Evolutionary conservation across 2,888 invertebrate species (phyloP).

Genomic region (Sinentomon sp.): DNA sequence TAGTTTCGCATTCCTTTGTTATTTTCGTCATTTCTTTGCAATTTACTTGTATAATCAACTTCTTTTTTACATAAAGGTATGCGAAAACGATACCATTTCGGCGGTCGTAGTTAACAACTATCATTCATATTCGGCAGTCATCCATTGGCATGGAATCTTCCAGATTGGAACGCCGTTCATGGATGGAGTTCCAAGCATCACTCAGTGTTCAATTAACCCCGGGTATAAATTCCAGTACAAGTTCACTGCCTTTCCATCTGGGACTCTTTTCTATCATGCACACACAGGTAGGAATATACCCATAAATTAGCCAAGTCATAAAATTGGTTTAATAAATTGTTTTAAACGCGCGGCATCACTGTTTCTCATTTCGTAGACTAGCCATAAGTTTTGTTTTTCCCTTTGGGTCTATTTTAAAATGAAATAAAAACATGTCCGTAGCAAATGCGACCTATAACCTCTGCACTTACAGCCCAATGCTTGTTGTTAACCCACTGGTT

Average conservation of each 20-base stretch:
- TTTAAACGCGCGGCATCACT: no score
- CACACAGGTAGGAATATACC: conserved; percentile 33
- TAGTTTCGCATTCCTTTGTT: no score
- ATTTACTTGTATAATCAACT: no score
- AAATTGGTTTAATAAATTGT: no score
- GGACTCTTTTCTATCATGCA: conserved; percentile 74
- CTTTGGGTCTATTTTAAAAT: no score
- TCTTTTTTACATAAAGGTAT: conserved; percentile 43
- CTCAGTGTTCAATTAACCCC: conserved; percentile 55
- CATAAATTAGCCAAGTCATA: background rate
- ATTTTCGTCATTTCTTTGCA: no score
- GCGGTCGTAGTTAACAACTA: conserved; percentile 57
- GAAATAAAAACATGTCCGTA: no score
- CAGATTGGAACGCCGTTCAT: conserved; percentile 49
- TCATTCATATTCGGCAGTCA: conserved; percentile 48
- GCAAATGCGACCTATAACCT: no score
- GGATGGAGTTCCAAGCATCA: conserved; percentile 65
- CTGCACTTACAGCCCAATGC: no score
- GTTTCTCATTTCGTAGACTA: no score
- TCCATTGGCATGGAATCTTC: conserved; percentile 81
- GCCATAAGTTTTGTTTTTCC: no score
- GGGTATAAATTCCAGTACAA: conserved; percentile 55
- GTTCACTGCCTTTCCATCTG: conserved; percentile 43
- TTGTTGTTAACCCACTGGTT: no score
- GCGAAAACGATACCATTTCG: conserved; percentile 50